phyloP scores from a whole-genome alignment of 2,113 vertebrate species.

The human (Homo sapiens) region DNA sequence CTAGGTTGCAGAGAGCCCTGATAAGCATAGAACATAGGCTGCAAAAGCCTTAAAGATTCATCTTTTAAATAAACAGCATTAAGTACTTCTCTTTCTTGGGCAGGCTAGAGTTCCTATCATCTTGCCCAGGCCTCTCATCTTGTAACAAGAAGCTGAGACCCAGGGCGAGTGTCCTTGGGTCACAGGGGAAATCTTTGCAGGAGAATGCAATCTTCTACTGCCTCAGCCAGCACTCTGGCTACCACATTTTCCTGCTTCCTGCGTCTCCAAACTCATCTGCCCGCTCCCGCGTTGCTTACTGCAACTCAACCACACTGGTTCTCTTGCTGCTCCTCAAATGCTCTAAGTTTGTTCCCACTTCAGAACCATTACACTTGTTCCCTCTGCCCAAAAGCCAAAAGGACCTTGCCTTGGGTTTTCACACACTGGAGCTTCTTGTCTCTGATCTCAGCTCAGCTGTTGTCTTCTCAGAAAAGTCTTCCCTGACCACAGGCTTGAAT shows the following conservation, averaged over 20 bases:
- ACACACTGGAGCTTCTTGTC: neutral
- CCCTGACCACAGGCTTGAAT: neutral
- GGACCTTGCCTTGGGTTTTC: neutral
- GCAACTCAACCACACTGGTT: neutral
- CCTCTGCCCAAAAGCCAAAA: neutral
- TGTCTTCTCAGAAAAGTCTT: neutral
- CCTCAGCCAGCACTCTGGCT: neutral
- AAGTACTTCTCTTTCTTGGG: neutral
- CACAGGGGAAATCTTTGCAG: neutral
- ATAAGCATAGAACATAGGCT: neutral
- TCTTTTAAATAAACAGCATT: neutral
- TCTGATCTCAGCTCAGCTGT: neutral
- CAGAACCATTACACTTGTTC: neutral
- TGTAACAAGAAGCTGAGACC: neutral
- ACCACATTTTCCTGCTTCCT: neutral
- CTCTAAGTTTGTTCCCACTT: neutral
- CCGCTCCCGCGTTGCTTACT: accelerated
- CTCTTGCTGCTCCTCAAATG: neutral
- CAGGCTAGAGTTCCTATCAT: too few species aligned
- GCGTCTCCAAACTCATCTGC: neutral
- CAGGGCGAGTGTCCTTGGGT: neutral
- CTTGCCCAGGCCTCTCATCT: neutral
- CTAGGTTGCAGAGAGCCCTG: neutral
- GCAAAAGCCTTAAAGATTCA: neutral
- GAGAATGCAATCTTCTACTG: neutral